Evolutionary conservation across 2,888 invertebrate species (phyloP), one percentile per base, ranked within the genome.

Genomic region (Flexamia atlantica): DNA sequence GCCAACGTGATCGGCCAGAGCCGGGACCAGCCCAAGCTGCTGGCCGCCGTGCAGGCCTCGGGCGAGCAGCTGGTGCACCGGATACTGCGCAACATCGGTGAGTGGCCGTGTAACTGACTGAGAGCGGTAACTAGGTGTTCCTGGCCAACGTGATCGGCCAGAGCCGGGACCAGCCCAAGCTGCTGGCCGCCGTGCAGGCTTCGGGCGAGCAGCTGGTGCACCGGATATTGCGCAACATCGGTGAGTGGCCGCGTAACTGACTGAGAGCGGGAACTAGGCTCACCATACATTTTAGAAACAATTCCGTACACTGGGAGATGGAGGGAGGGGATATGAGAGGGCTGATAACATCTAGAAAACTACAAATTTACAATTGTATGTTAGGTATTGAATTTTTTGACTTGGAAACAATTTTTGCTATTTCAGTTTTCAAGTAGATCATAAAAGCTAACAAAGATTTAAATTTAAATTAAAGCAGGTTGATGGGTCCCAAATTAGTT

Each of bases 181-280:
- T 93, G 87, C 90, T 91, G 82, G 90, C 89, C 86, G 91, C 93
- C 40, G 91, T 95, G 30, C 92, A 93, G 87, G 91, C 90, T 32
- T 91, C 93, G 86, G 94, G 94, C 0, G 93, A 94, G 87, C 90
- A 92, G 85, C 90, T 95, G 85, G 92, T 94, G 7, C 91, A 91
- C 86, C 91, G 92, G 87, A 91, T 94, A 84, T 88, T 94, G 84
- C 90, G 92, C 81, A 92, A 91, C 89, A 90, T 93, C 86, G 92
- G 93, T 93, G 89, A 89, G 89, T 87, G 2, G 50, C 17, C n/a
- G 36, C n/a, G n/a, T n/a, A n/a, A n/a, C n/a, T n/a, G n/a, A n/a
- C n/a, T n/a, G n/a, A n/a, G n/a, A n/a, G n/a, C n/a, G n/a, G n/a
- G n/a, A n/a, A n/a, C n/a, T n/a, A n/a, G n/a, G n/a, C n/a, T n/a